Percentiles rank a stretch among this genome's conserved stretches.
These are phyloP conservation scores for Macrotrachela quadricornifera DNA, from an alignment of 1,140 invertebrate genomes.

Conservation along the genomic window DNA sequence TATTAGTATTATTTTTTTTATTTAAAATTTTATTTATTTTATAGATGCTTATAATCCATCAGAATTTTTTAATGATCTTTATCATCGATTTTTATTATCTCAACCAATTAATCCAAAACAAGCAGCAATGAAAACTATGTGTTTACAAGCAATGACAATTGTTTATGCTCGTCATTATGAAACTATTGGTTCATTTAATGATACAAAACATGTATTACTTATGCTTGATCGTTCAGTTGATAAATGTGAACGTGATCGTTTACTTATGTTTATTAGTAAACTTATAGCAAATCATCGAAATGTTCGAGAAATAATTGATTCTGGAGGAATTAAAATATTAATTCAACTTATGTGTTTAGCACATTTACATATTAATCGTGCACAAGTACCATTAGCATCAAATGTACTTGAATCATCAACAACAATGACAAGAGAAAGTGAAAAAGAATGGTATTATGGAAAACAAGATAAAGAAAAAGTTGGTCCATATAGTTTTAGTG, in stretches of 20 bases:
- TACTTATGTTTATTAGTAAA: constrained; percentile 53
- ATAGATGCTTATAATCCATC: constrained; percentile 37
- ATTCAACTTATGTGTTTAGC: constrained; percentile 83
- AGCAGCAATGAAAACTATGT: constrained; percentile 61
- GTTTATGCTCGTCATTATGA: constrained; percentile 84
- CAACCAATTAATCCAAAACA: not conserved
- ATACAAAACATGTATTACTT: constrained; percentile 81
- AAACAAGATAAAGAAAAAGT: constrained; percentile 31
- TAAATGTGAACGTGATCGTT: constrained; percentile 59
- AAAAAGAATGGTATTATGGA: constrained; percentile 79
- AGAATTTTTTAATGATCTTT: constrained; percentile 95
- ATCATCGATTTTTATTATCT: constrained; percentile 65
- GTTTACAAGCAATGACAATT: constrained; percentile 87
- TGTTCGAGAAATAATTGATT: constrained; percentile 68
- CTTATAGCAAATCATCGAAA: constrained; percentile 46
- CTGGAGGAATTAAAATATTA: constrained; percentile 55
- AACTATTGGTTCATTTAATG: constrained; percentile 87
- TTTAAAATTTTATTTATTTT: too few relatives aligned
- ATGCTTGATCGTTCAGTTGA: constrained; percentile 68
- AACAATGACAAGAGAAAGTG: constrained; percentile 36
- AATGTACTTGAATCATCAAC: constrained; percentile 80
- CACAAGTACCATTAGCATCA: constrained; percentile 42
- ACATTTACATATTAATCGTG: constrained; percentile 63
- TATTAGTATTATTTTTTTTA: too few relatives aligned
- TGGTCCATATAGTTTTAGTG: constrained; percentile 65